Evolutionary conservation across 1,140 invertebrate species (phyloP).

Genomic region (Achatina immaculata): DNA sequence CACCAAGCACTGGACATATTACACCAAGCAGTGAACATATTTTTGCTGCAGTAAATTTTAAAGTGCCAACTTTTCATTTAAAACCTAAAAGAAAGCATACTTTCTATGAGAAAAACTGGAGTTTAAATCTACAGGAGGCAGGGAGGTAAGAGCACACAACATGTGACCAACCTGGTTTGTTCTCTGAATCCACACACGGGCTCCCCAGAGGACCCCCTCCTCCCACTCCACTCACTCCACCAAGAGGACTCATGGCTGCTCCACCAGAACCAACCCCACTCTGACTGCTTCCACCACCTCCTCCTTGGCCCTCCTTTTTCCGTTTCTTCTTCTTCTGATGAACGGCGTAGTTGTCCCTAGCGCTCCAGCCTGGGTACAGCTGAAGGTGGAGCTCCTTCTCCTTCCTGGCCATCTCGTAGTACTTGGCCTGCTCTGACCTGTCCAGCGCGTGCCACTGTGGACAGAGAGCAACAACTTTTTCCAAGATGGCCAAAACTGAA

Average conservation of each 20-base stretch:
- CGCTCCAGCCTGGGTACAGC: slow-evolving; percentile 99
- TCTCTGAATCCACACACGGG: slow-evolving; percentile 21
- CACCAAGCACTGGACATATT: too few species aligned
- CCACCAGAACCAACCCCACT: not conserved
- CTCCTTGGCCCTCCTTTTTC: slow-evolving; percentile 83
- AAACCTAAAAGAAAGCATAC: too few species aligned
- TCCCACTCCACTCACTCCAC: slow-evolving; percentile 25
- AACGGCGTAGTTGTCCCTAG: slow-evolving; percentile 98
- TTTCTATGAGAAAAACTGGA: too few species aligned
- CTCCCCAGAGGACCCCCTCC: not conserved
- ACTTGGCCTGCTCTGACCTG: slow-evolving; percentile 98
- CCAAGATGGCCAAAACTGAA: too few species aligned
- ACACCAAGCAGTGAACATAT: too few species aligned
- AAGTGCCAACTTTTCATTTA: too few species aligned
- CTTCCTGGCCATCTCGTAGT: slow-evolving; percentile 99
- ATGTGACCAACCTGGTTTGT: slow-evolving; percentile 31
- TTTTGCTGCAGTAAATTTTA: too few species aligned
- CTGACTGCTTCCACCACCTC: slow-evolving; percentile 26
- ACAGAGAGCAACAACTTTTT: too few species aligned
- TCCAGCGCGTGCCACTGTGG: slow-evolving; percentile 98
- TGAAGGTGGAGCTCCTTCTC: slow-evolving; percentile 98
- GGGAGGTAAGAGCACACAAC: too few species aligned
- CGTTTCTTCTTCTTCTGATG: slow-evolving; percentile 97
- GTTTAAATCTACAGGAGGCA: too few species aligned
- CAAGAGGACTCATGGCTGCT: slow-evolving; percentile 24